Base-by-base conservation (phyloP, 2,888 invertebrate species). In the Didymodactylos carnosus region DNA sequence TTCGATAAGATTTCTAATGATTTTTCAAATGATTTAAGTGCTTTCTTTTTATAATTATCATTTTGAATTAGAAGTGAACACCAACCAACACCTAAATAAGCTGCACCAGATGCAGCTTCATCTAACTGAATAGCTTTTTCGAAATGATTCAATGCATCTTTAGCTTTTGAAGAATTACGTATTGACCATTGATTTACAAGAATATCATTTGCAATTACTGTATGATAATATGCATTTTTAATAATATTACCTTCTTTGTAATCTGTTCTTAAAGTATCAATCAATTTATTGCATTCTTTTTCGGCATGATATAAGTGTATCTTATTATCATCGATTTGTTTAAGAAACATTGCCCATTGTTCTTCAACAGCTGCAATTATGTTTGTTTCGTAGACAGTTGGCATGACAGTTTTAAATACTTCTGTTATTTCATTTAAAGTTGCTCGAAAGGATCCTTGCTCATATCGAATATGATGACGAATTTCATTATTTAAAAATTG, bases 301-400 rank as follows among this genome's bases (percentile, higher is more conserved):
- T 49, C n/a, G 3, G 72, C 49, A 25, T 53, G 2, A 14, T 72
- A 35, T 46, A 72, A 23, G 39, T 1, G 3, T 11, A 72, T 53
- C 25, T 16, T 72, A 4, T 40, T 14, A 39, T 72, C 53, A 39
- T 72, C 72, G 4, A 72, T 29, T 49, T 40, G 23, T 27, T 23
- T 27, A 23, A 72, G 51, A 25, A 72, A 72, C 51, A 72, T 72
- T 3, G 72, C 72, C 72, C 72, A 72, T 40, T 72, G 39, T 40
- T 72, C 72, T 29, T 72, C 72, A 40, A 51, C 29, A 14, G 72
- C 72, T 35, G 51, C 40, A 25, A 72, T 13, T 25, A 49, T 25
- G 40, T 35, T 51, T 4, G 23, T 25, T n/a, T 72, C 72, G 19
- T 72, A 72, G 25, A 53, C 39, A 51, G 49, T 49, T 39, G 49